Evolutionary conservation across 2,113 vertebrate genomes (phyloP), one percentile per base, ranked within the genome.

Genomic region (Myotis lucifugus): DNA sequence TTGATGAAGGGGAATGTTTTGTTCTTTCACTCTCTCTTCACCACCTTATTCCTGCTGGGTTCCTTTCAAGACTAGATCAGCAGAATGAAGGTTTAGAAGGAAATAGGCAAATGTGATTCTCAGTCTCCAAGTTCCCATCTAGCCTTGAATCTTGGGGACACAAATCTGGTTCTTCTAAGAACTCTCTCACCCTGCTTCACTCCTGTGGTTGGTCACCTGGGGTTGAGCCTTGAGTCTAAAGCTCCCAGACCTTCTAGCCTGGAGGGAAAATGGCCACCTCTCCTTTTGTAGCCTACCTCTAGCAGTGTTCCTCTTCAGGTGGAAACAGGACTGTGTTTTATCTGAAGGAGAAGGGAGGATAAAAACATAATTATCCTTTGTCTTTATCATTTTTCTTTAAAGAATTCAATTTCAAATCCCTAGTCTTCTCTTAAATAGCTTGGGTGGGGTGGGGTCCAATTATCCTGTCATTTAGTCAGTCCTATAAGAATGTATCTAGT

Each of bases 361-460:
- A 56, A 54, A 85, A 48, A 56, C 11, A 34, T 7, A 64, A 21
- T 15, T 21, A 23, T 5, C 13, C 34, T 61, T 25, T 88, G 4
- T 27, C 7, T 32, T 77, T 37, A 15, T 69, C 5, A 54, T 79
- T 64, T 66, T 10, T 2, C 1, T 77, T 73, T 29, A 23, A 67
- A 88, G 8, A 56, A 69, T 79, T 73, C 14, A 17, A 10, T 54
- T 18, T 81, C 19, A 56, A 17, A 81, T n/a, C n/a, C 73, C 54
- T 70, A 54, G 6, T 42, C 34, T 37, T 88, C 6, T 66, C 29
- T 88, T 67, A 74, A 76, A 59, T n/a, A 83, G 46, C 50, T 85
- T 64, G 21, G 23, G 10, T n/a, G 19, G 29, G 0, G 3, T 27
- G 1, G 13, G 46, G 12, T 4, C 18, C 0, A 18, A 11, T 54